phyloP scores from a whole-genome alignment of 2,888 invertebrate species.

The Noctua pronuba region DNA sequence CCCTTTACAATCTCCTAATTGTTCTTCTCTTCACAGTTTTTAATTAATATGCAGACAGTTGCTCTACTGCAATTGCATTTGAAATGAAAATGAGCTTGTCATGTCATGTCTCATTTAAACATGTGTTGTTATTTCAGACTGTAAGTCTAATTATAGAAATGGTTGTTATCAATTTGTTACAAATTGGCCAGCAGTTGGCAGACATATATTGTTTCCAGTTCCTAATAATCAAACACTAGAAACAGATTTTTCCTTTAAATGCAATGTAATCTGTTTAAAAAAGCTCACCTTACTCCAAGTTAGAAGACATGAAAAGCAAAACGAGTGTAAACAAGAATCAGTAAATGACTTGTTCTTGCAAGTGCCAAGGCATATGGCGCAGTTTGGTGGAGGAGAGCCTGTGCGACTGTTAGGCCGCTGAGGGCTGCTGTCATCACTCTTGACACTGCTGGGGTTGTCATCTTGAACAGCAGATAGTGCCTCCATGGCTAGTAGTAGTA shows the following conservation, averaged over 20 bases:
- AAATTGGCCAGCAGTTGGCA: background rate
- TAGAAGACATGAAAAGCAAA: constrained; percentile 97
- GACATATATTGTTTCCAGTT: background rate
- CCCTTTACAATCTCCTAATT: background rate
- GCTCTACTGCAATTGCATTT: background rate
- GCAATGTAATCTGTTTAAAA: background rate
- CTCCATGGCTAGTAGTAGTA: constrained; percentile 75
- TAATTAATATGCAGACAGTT: background rate
- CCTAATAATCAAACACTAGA: background rate
- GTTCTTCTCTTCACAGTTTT: background rate
- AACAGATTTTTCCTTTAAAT: background rate
- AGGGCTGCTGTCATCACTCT: constrained; percentile 88
- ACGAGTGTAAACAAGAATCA: constrained; percentile 97
- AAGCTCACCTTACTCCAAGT: constrained; percentile 96
- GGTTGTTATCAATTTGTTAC: constrained; percentile 17
- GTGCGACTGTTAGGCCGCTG: constrained; percentile 78
- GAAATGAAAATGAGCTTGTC: constrained; percentile 3
- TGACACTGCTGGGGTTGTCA: constrained; percentile 85
- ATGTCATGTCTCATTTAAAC: too few species aligned
- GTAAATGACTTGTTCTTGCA: constrained; percentile 97
- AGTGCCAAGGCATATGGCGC: constrained; percentile 97
- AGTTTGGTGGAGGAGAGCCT: constrained; percentile 95
- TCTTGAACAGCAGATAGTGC: constrained; percentile 77
- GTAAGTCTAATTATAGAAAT: constrained; percentile 20
- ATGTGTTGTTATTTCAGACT: constrained; percentile 12